Percentiles rank a stretch among this genome's conserved stretches.
phyloP scores from a whole-genome alignment of 2,113 vertebrate species.

The Bubo scandiacus region DNA sequence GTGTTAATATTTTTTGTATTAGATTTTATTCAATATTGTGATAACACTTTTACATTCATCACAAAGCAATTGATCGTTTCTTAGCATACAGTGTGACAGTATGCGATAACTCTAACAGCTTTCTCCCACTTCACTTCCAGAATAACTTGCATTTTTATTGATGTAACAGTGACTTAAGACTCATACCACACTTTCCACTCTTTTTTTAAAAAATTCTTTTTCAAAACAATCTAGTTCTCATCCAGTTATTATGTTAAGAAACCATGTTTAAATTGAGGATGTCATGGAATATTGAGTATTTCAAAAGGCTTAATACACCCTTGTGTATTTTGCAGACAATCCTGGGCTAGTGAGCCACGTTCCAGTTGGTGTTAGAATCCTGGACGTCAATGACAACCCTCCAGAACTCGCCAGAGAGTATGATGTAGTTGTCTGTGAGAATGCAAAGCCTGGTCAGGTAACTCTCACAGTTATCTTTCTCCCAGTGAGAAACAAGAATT shows the following conservation, averaged over 20 bases:
- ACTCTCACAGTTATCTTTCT: constrained; percentile 28
- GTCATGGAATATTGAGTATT: background rate
- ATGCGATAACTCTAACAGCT: background rate
- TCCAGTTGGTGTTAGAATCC: constrained; percentile 87
- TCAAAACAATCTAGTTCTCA: background rate
- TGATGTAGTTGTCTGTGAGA: constrained; percentile 92
- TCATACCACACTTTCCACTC: background rate
- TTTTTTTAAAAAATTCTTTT: background rate
- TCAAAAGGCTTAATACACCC: constrained; percentile 5
- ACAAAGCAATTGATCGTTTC: background rate
- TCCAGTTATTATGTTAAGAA: constrained; percentile 5
- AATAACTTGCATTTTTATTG: constrained; percentile 36
- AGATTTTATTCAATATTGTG: background rate
- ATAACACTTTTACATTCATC: constrained; percentile 1
- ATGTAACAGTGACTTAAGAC: constrained; percentile 12
- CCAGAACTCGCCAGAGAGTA: constrained; percentile 86
- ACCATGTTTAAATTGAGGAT: background rate
- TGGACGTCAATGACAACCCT: constrained; percentile 95
- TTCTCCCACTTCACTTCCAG: background rate
- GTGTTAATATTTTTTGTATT: background rate
- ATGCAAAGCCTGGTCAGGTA: constrained; percentile 91
- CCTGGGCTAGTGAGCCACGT: constrained; percentile 85
- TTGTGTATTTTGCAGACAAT: constrained; percentile 82
- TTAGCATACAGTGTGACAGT: background rate
- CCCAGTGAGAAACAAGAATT: background rate